A percentile compares a stretch with the other conserved stretches of the same genome.
Conservation (phyloP, 1,140 invertebrate genomes). For the Lepidurus apus region DNA sequence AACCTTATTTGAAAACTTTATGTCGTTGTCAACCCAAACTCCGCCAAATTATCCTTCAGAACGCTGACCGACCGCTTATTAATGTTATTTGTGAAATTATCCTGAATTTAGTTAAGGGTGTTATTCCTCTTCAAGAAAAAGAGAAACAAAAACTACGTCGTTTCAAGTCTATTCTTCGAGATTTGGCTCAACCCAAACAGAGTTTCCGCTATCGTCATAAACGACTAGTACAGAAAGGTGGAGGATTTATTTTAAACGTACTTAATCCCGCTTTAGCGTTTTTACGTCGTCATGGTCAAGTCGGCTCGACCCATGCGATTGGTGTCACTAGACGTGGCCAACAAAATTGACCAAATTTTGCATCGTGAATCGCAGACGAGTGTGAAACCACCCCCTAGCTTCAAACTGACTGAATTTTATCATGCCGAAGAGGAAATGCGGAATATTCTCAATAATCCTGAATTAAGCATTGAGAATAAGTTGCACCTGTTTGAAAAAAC, state of each 20-base stretch:
- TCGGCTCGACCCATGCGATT: neutral
- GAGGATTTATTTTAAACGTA: neutral
- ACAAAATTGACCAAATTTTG: neutral
- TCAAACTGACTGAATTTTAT: neutral
- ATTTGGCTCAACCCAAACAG: neutral
- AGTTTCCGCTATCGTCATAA: neutral
- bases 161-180: neutral
- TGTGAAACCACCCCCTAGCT: neutral
- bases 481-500: neutral
- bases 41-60: neutral
- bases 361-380: neutral
- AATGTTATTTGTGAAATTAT: neutral
- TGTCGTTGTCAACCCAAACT: neutral
- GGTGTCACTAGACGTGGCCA: no score
- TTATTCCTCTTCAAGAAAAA: neutral
- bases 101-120: neutral
- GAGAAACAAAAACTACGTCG: neutral
- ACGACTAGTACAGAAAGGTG: neutral
- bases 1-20: neutral
- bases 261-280: neutral
- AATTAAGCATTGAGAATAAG: neutral
- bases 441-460: neutral
- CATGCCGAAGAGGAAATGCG: neutral
- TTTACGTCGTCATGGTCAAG: neutral
- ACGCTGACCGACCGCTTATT: neutral